Percentiles rank a stretch among this genome's conserved stretches.
Evolutionary conservation across 37 sponge, comb jelly and placozoan species (phyloP).

Genomic region (Aplysina aerophoba): DNA sequence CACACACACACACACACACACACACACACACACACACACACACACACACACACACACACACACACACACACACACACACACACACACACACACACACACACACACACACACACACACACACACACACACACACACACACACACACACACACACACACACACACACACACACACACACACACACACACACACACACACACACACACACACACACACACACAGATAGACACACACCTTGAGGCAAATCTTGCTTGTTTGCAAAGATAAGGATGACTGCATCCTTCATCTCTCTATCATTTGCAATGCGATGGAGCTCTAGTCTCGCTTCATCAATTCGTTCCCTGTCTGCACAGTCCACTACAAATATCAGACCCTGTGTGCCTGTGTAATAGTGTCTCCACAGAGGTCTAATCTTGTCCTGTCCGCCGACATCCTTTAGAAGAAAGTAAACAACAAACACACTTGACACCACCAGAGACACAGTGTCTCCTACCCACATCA

Average conservation of each 20-base stretch:
- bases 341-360: constrained; percentile 97
- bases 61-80: too few species aligned
- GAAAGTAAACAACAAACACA: too few species aligned
- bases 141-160: background rate
- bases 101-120: background rate
- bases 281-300: constrained; percentile 97
- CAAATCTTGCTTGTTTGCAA: constrained; percentile 98
- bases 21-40: too few species aligned
- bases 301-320: constrained; percentile 95
- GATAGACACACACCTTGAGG: constrained; percentile 46
- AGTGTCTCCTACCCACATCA: too few species aligned
- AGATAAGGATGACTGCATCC: constrained; percentile 90
- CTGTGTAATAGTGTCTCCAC: constrained; percentile 98
- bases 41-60: too few species aligned
- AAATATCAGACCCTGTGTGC: constrained; percentile 97
- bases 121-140: constrained; percentile 9
- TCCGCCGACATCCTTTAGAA: constrained; percentile 95
- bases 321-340: constrained; percentile 94
- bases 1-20: too few species aligned
- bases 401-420: constrained; percentile 98
- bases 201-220: constrained; percentile 11
- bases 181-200: background rate
- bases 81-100: too few species aligned
- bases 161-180: constrained; percentile 1
- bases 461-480: too few species aligned